These are phyloP conservation scores for Coccyzus lansbergi DNA, from an alignment of 2,797 vertebrate species.

Conservation along the genomic window DNA sequence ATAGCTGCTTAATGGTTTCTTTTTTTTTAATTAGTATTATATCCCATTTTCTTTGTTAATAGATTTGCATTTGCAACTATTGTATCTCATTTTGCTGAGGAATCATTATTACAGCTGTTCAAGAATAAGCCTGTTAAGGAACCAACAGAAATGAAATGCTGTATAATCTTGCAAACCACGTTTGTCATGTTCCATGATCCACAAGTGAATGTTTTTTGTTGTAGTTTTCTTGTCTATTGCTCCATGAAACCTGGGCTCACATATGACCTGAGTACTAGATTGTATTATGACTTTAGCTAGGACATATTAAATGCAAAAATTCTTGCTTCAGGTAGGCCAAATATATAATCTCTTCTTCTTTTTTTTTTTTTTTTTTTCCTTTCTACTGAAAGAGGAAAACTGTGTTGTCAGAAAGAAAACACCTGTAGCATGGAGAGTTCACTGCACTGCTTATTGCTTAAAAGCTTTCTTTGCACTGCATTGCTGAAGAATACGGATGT, in stretches of 20 bases:
- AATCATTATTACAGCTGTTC: background rate
- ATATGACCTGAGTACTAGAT: background rate
- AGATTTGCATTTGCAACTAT: constrained; percentile 44
- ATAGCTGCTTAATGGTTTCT: constrained; percentile 22
- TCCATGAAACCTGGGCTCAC: background rate
- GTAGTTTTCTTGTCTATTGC: background rate
- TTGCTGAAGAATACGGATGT: background rate
- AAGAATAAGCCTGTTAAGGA: background rate
- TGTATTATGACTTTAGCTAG: background rate
- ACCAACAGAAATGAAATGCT: background rate
- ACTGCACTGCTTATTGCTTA: background rate
- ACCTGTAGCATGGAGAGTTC: background rate
- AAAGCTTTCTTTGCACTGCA: background rate
- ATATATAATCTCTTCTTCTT: background rate
- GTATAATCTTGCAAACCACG: background rate
- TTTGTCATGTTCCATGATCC: background rate
- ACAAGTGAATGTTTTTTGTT: background rate
- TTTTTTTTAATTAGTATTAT: constrained; percentile 54
- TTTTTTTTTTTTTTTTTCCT: background rate
- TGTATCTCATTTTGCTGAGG: background rate
- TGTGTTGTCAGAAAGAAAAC: background rate
- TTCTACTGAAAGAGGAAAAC: background rate
- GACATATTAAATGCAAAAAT: background rate
- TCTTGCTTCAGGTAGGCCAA: background rate
- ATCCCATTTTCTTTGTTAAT: constrained; percentile 52